A percentile compares a stretch with the other conserved stretches of the same genome.
These are phyloP conservation scores for Rotaria macrura DNA, from an alignment of 2,888 invertebrate genomes.

Conservation along the genomic window DNA sequence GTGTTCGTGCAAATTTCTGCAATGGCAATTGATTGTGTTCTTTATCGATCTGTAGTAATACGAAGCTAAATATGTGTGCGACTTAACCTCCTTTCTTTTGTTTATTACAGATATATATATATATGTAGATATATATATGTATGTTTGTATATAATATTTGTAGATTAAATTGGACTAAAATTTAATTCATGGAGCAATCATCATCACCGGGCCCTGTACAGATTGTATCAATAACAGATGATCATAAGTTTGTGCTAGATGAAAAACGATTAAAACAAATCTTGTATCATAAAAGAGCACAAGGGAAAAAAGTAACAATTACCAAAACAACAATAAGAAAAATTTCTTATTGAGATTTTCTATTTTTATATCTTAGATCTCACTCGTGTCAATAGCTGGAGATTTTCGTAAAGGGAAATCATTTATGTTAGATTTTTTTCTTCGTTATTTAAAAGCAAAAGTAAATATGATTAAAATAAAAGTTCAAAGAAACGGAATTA, in stretches of 20 bases:
- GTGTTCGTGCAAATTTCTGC: neutral
- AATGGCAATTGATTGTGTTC: neutral
- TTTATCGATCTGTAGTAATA: neutral
- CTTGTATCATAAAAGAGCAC: constrained; percentile 42
- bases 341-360: constrained; percentile 55
- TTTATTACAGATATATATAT: neutral
- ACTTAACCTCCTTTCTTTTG: neutral
- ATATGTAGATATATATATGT: too few relatives aligned
- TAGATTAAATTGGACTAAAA: neutral
- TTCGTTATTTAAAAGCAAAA: constrained; percentile 76
- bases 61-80: neutral
- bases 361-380: constrained; percentile 65
- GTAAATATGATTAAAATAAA: constrained; percentile 44
- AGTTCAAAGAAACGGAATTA: neutral
- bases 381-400: constrained; percentile 87
- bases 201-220: constrained; percentile 57
- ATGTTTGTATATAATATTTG: too few relatives aligned
- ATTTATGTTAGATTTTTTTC: constrained; percentile 87
- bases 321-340: too few relatives aligned
- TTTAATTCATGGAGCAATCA: neutral
- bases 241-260: constrained; percentile 77
- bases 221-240: constrained; percentile 68
- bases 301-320: constrained; percentile 59
- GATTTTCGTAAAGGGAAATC: constrained; percentile 96
- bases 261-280: constrained; percentile 52